A percentile compares a stretch with the other conserved stretches of the same genome.
Evolutionary conservation across 2,888 invertebrate species (phyloP).

Genomic region (Meliscaeva auricollis): DNA sequence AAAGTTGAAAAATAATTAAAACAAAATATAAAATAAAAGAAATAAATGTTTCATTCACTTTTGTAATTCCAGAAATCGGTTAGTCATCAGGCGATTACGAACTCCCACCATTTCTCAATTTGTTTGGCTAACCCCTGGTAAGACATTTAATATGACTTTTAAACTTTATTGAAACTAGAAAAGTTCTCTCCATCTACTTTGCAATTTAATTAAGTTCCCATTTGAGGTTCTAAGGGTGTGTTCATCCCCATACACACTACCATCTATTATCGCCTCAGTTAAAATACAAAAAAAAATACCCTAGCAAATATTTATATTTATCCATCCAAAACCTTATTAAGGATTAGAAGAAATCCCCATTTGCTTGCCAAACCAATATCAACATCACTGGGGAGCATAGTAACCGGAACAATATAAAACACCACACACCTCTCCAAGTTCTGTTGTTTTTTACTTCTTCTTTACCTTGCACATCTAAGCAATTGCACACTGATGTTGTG

Average conservation of each 20-base stretch:
- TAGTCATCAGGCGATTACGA: too few relatives aligned
- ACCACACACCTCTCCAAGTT: conserved; percentile 21
- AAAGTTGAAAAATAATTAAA: too few relatives aligned
- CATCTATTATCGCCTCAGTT: conserved; percentile 35
- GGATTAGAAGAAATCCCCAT: conserved; percentile 39
- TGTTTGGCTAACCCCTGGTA: too few relatives aligned
- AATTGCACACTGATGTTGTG: conserved; percentile 57
- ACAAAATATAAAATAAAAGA: too few relatives aligned
- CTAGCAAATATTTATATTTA: conserved; percentile 13
- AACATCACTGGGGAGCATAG: conserved; percentile 14
- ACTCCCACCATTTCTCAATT: too few relatives aligned
- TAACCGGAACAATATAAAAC: conserved; percentile 7
- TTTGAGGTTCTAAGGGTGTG: conserved; percentile 33
- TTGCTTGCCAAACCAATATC: conserved; percentile 29
- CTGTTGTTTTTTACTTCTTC: conserved; percentile 18
- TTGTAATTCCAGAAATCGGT: too few relatives aligned
- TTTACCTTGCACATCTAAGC: conserved; percentile 40
- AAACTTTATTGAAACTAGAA: too few relatives aligned
- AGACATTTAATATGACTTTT: too few relatives aligned
- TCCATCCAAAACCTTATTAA: conserved; percentile 49
- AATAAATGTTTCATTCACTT: too few relatives aligned
- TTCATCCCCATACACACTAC: background rate
- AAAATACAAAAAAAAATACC: conserved; percentile 46
- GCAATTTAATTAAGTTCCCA: conserved; percentile 50
- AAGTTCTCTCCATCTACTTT: too few relatives aligned